Conservation (phyloP, 2,888 invertebrate genomes). For the Oscheius sp. region DNA sequence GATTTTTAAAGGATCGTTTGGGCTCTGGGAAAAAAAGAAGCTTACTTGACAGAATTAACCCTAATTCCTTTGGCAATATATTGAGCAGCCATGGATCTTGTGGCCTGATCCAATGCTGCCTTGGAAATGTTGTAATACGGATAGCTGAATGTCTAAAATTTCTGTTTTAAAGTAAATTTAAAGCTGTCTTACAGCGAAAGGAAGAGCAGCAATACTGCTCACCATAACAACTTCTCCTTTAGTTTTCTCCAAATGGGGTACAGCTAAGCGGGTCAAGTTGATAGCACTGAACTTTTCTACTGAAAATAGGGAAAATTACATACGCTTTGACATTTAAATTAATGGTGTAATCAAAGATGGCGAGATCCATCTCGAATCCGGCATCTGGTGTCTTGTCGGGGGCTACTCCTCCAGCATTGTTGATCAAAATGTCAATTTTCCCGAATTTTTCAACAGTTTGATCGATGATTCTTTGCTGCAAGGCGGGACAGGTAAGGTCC, state of each 20-base stretch:
- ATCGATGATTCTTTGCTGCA: slow-evolving; percentile 39
- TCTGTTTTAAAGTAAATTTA: not conserved
- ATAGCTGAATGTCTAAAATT: slow-evolving; percentile 21
- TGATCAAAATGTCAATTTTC: slow-evolving; percentile 39
- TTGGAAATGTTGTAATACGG: slow-evolving; percentile 35
- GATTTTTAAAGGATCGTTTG: not conserved
- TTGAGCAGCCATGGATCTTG: slow-evolving; percentile 27
- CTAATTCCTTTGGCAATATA: slow-evolving; percentile 31
- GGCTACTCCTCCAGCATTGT: slow-evolving; percentile 36
- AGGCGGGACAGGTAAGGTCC: slow-evolving; percentile 34
- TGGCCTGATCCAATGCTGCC: slow-evolving; percentile 37
- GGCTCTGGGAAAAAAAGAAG: not conserved
- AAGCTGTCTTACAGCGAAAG: slow-evolving; percentile 11
- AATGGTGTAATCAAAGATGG: slow-evolving; percentile 33
- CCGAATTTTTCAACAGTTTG: slow-evolving; percentile 42
- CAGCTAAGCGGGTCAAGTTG: slow-evolving; percentile 38
- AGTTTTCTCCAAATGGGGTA: slow-evolving; percentile 38
- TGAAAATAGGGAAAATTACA: not conserved
- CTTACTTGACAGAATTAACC: slow-evolving; percentile 39
- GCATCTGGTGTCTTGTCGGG: slow-evolving; percentile 12
- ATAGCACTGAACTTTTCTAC: slow-evolving; percentile 36
- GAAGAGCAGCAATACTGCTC: slow-evolving; percentile 33
- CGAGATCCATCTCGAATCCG: slow-evolving; percentile 14
- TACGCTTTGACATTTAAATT: slow-evolving; percentile 34
- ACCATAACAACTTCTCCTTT: slow-evolving; percentile 46